Percentiles rank a stretch among this genome's conserved stretches.
Conservation (phyloP, 2,888 invertebrate genomes). For the Cryptus viduatorius region DNA sequence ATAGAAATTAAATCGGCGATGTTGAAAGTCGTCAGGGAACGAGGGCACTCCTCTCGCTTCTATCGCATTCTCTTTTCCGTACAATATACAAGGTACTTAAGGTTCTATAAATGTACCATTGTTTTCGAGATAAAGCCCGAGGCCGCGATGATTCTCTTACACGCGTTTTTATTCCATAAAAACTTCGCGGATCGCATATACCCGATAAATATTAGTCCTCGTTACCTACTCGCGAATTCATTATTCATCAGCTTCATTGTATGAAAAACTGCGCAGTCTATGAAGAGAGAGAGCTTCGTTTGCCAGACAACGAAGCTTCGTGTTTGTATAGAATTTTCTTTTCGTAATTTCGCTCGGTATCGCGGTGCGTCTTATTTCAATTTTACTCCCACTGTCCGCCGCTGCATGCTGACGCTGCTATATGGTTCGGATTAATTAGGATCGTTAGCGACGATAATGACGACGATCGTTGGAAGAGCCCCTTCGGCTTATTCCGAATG, state of each 20-base stretch:
- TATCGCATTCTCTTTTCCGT: not conserved
- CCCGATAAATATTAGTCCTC: constrained; percentile 6
- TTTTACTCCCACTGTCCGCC: not conserved
- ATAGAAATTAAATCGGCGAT: constrained; percentile 42
- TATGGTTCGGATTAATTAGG: constrained; percentile 61
- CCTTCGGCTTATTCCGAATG: constrained; percentile 37
- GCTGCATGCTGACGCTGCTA: constrained; percentile 15
- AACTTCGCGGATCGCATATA: constrained; percentile 20
- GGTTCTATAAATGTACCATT: constrained; percentile 4
- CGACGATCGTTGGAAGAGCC: constrained; percentile 52
- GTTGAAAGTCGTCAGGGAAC: constrained; percentile 9
- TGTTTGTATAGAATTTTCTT: constrained; percentile 6
- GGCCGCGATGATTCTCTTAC: not conserved
- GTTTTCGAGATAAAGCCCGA: not conserved
- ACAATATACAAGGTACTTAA: not conserved
- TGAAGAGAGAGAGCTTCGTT: not conserved
- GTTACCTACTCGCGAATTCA: not conserved
- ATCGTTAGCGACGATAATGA: constrained; percentile 64
- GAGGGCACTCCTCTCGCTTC: not conserved
- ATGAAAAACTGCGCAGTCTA: constrained; percentile 4
- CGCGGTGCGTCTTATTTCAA: constrained; percentile 34
- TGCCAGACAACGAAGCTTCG: not conserved
- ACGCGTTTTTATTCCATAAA: no score
- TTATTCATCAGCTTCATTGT: constrained; percentile 37
- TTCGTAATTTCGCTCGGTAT: not conserved